phyloP scores from a whole-genome alignment of 2,888 invertebrate species.

The Hermodice carunculata region DNA sequence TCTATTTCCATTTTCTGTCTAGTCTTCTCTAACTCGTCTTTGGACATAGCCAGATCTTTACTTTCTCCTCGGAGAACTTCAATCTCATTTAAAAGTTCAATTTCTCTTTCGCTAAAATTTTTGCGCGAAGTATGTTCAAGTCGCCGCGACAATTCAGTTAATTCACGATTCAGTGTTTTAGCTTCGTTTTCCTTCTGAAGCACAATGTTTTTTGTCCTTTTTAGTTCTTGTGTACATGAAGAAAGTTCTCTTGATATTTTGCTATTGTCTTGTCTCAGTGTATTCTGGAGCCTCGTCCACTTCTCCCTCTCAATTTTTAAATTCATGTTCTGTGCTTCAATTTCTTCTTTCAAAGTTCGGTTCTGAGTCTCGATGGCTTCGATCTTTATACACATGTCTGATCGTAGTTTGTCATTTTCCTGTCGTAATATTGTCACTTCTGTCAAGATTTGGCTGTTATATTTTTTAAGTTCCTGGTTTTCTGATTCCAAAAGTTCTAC shows the following conservation, averaged over 20 bases:
- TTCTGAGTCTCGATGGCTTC: background rate
- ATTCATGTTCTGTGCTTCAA: background rate
- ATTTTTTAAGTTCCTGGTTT: background rate
- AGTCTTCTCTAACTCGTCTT: conserved; percentile 5
- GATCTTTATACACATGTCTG: background rate
- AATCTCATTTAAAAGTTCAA: conserved; percentile 29
- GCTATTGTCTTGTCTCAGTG: no score
- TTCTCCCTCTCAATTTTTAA: background rate
- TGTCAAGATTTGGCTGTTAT: conserved; percentile 1
- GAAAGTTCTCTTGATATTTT: background rate
- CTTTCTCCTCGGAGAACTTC: conserved; percentile 21
- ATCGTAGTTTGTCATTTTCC: background rate
- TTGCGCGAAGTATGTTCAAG: conserved; percentile 9
- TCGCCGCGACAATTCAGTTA: background rate
- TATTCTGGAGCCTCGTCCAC: no score
- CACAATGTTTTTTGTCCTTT: background rate
- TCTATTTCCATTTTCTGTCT: conserved; percentile 11
- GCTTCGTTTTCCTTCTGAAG: background rate
- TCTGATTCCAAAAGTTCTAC: conserved; percentile 6
- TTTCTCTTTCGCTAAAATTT: conserved; percentile 18
- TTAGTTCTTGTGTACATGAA: background rate
- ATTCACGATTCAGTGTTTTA: background rate
- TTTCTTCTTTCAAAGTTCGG: background rate
- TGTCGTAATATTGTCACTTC: background rate
- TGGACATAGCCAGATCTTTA: background rate